Conservation (phyloP, 2,797 vertebrate genomes). For the Paguma larvata region DNA sequence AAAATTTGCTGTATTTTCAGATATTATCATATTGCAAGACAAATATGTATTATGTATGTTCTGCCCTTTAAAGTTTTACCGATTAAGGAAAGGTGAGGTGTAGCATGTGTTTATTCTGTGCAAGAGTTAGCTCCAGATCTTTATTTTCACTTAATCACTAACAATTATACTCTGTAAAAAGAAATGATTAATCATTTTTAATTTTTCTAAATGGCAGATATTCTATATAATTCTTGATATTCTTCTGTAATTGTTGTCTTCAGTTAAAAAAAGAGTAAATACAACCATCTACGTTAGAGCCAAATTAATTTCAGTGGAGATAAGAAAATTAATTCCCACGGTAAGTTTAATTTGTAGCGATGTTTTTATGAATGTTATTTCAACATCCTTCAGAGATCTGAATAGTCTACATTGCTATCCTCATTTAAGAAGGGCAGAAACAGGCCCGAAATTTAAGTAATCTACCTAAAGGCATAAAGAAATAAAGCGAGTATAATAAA, state of each 20-base stretch:
- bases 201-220: not conserved
- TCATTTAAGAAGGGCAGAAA: not conserved
- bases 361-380: not conserved
- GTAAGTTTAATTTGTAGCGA: not conserved
- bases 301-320: not conserved
- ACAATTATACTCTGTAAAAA: not conserved
- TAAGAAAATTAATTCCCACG: not conserved
- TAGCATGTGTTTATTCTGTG: not conserved
- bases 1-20: not conserved
- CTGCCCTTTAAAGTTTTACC: not conserved
- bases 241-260: not conserved
- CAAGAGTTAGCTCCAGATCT: not conserved
- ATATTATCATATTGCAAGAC: not conserved
- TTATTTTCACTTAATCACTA: slow-evolving; percentile 44
- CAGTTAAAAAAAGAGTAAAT: not conserved
- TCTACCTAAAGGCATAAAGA: not conserved
- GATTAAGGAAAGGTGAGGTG: not conserved
- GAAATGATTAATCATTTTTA: not conserved
- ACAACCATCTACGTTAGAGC: not conserved
- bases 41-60: not conserved
- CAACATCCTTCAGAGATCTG: not conserved
- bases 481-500: not conserved
- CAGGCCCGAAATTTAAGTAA: not conserved
- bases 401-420: not conserved
- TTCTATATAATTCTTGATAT: not conserved